Evolutionary conservation across 2,888 invertebrate species (phyloP).

Genomic region (Ormyrus thymus): DNA sequence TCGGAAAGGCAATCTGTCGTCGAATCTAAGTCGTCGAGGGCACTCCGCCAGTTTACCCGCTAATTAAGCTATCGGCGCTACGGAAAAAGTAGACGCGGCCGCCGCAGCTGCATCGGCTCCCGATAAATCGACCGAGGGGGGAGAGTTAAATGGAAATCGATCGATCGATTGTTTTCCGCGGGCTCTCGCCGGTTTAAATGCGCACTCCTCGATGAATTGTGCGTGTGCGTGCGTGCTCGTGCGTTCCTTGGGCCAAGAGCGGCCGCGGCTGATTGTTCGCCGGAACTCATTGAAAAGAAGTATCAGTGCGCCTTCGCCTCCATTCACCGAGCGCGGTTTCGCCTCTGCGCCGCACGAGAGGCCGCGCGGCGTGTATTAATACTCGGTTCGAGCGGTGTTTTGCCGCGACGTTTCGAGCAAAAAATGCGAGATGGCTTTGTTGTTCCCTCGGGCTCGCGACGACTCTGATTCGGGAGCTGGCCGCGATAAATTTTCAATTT

Average conservation of each 20-base stretch:
- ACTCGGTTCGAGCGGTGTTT: too few relatives aligned
- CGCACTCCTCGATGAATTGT: too few relatives aligned
- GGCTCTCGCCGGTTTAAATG: too few relatives aligned
- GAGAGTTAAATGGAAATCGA: not conserved
- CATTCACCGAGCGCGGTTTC: too few relatives aligned
- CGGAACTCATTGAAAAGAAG: conserved; percentile 31
- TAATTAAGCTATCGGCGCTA: conserved; percentile 17
- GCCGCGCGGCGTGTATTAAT: too few relatives aligned
- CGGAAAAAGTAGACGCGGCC: not conserved
- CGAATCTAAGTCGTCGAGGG: too few relatives aligned
- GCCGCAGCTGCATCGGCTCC: conserved; percentile 3
- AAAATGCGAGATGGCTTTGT: too few relatives aligned
- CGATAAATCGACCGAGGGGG: conserved; percentile 1
- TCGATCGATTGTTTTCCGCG: not conserved
- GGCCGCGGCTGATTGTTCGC: conserved; percentile 13
- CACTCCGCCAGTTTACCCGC: not conserved
- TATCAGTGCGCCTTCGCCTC: not conserved
- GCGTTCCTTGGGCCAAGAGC: not conserved
- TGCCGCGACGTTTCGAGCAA: too few relatives aligned
- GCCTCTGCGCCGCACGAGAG: too few relatives aligned
- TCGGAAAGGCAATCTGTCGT: not conserved
- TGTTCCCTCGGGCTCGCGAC: too few relatives aligned
- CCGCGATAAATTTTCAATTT: too few relatives aligned
- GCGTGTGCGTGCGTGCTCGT: not conserved
- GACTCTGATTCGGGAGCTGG: too few relatives aligned